Evolutionary conservation across 2,888 invertebrate species (phyloP).

Genomic region (Heteromurus nitidus): DNA sequence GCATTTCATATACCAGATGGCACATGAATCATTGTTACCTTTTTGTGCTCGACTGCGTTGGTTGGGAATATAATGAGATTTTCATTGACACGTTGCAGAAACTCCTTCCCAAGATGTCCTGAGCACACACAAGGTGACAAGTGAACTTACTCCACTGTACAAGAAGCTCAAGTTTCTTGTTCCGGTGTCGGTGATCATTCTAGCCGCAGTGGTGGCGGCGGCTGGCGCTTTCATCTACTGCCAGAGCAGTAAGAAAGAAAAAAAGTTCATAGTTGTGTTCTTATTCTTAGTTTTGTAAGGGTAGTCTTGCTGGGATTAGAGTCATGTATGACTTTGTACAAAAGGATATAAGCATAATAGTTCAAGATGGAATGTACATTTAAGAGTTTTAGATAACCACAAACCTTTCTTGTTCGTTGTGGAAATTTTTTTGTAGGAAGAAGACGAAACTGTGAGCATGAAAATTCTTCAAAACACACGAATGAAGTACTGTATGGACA

Average conservation of each 20-base stretch:
- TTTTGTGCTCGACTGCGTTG: too few species aligned
- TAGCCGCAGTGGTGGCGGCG: conserved; percentile 66
- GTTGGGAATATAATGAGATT: too few species aligned
- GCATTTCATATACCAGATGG: too few species aligned
- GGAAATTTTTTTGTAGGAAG: conserved; percentile 41
- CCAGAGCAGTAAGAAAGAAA: conserved; percentile 68
- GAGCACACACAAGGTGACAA: conserved; percentile 71
- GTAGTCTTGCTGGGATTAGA: too few species aligned
- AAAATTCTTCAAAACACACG: conserved; percentile 55
- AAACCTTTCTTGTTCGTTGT: conserved; percentile 22
- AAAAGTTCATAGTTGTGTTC: neutral
- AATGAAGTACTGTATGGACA: conserved; percentile 64
- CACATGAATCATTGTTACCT: too few species aligned
- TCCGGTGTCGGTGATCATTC: conserved; percentile 64
- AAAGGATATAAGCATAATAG: too few species aligned
- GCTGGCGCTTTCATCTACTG: conserved; percentile 69
- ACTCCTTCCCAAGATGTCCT: conserved; percentile 64
- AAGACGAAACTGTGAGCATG: conserved; percentile 45
- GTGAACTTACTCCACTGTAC: conserved; percentile 70
- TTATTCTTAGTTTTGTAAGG: too few species aligned
- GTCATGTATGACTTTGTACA: too few species aligned
- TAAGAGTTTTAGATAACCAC: conserved; percentile 1
- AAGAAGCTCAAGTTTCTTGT: conserved; percentile 70
- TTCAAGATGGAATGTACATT: too few species aligned
- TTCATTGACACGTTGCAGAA: conserved; percentile 57